Evolutionary conservation across 2,797 vertebrate species (phyloP).

Genomic region (Pygocentrus nattereri): DNA sequence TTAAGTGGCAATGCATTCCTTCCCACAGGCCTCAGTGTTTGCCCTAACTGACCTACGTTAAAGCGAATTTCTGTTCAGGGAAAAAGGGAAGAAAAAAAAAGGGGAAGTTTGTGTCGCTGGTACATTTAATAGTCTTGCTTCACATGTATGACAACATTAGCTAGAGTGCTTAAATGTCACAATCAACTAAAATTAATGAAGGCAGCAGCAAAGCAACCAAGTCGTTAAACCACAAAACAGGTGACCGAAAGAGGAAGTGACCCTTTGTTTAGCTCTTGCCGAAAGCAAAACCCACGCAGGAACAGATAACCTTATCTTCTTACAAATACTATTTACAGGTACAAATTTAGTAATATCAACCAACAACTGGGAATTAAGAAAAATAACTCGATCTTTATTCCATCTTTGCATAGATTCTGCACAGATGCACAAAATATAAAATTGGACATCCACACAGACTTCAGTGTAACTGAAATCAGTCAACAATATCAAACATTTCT

Average conservation of each 20-base stretch:
- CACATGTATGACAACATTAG: conserved; percentile 20
- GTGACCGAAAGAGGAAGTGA: conserved; percentile 32
- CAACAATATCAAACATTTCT: no score
- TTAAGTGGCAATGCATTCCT: not conserved
- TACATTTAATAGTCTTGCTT: conserved; percentile 9
- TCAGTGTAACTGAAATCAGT: no score
- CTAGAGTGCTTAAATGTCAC: conserved; percentile 9
- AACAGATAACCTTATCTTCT: not conserved
- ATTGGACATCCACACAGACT: no score
- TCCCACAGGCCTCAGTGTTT: not conserved
- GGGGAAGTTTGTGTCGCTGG: not conserved
- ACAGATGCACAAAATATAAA: no score
- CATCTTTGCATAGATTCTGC: no score
- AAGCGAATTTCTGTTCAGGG: not conserved
- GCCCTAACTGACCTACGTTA: not conserved
- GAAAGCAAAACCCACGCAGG: conserved; percentile 20
- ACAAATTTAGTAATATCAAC: not conserved
- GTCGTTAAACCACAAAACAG: conserved; percentile 29
- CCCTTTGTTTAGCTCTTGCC: conserved; percentile 7
- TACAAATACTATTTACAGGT: not conserved
- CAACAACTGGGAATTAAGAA: not conserved
- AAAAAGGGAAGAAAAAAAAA: conserved; percentile 11
- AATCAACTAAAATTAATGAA: not conserved
- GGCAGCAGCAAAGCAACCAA: not conserved
- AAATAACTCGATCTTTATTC: no score